Evolutionary conservation across 1,140 invertebrate genomes (phyloP), one percentile per base, ranked within the genome.

Genomic region (Drosophila nigromelanica): DNA sequence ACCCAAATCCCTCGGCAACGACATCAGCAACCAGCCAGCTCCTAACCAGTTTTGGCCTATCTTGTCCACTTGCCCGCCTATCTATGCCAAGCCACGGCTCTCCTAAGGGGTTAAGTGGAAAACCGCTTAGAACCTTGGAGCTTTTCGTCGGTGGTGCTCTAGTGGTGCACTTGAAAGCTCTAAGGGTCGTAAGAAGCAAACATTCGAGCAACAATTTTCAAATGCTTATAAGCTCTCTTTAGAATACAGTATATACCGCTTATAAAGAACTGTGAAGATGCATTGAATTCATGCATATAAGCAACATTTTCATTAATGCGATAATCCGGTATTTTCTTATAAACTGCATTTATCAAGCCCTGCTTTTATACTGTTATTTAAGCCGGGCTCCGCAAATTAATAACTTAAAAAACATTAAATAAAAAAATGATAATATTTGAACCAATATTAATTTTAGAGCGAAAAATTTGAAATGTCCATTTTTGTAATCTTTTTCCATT

Each of bases 31-130:
- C 2, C 48, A 15, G 15, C 52, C 76, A 78, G 73, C 79, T 83
- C 58, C 72, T 66, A 85, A 87, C 82, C 76, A 79, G 78, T 89
- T 89, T 89, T 77, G 63, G 63, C 39, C 54, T 33, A 40, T 63
- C 55, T 64, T 80, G 77, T 77, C 80, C 80, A 80, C 62, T 85
- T 73, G 50, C 14, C 5, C 56, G 39, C 35, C 62, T 18, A 24
- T 60, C 72, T 69, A 39, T 74, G 64, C 55, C 66, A 30, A 66
- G 73, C 70, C 80, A 77, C 63, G 68, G 37, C 76, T 75, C 54
- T 68, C 61, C 77, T 33, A 71, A 67, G 59, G 30, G 59, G 50
- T 64, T 40, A 50, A 71, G 66, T 80, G 77, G 39, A 63, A 63
- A 63, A 70, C 14, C 30, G 30, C 58, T 50, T 54, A 30, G 64